A percentile compares a stretch with the other conserved stretches of the same genome.
phyloP scores from a whole-genome alignment of 2,797 vertebrate genomes.

The Hemitrygon akajei region DNA sequence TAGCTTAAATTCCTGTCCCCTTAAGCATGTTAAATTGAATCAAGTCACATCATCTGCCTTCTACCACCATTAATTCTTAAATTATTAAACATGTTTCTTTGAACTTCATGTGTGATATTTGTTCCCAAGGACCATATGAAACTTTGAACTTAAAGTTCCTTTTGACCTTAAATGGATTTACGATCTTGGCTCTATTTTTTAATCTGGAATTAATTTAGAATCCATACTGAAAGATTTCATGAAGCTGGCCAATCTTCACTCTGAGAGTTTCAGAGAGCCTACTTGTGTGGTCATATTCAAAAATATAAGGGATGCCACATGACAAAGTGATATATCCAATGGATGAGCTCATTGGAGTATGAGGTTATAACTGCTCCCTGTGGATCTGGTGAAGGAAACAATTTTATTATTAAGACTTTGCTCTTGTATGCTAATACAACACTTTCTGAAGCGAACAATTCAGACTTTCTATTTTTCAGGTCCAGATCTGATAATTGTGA shows the following conservation, averaged over 20 bases:
- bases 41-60: background rate
- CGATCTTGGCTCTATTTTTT: background rate
- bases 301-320: slow-evolving; percentile 9
- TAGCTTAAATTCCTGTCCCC: background rate
- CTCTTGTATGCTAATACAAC: background rate
- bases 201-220: slow-evolving; percentile 31
- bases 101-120: background rate
- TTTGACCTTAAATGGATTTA: background rate
- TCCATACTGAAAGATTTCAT: background rate
- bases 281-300: slow-evolving; percentile 29
- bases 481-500: background rate
- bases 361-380: background rate
- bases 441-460: background rate
- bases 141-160: slow-evolving; percentile 13
- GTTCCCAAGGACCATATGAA: background rate
- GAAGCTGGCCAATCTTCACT: background rate
- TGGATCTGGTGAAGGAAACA: background rate
- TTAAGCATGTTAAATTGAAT: slow-evolving; percentile 16
- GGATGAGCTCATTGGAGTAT: background rate
- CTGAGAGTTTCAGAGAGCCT: background rate
- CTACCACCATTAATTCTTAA: background rate
- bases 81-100: background rate
- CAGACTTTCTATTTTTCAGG: background rate
- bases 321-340: background rate
- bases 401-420: background rate